Evolutionary conservation across 2,113 vertebrate genomes (phyloP).

Genomic region (Rutilus rutilus): DNA sequence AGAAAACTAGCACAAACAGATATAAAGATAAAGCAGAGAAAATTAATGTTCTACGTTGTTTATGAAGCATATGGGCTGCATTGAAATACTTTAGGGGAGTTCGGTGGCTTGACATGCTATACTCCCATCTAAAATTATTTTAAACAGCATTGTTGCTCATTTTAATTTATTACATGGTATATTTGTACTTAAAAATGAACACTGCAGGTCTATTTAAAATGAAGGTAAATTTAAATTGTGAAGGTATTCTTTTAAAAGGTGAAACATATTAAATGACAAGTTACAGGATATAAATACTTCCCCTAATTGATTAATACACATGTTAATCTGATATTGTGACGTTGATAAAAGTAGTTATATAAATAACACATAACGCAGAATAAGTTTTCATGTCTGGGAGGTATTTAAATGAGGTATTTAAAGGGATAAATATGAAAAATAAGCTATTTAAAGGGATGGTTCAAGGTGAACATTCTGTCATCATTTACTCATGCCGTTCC

Average conservation of each 20-base stretch:
- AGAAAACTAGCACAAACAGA: slow-evolving; percentile 44
- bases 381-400: too few species aligned
- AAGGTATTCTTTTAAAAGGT: neutral
- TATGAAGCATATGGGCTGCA: neutral
- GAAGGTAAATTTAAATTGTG: neutral
- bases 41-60: slow-evolving; percentile 41
- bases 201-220: neutral
- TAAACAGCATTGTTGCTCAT: neutral
- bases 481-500: neutral
- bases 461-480: neutral
- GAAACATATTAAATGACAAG: neutral
- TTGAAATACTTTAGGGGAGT: neutral
- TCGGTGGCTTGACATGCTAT: neutral
- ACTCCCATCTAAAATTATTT: neutral
- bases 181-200: neutral
- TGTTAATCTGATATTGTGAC: neutral
- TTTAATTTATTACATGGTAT: neutral
- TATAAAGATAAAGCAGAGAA: slow-evolving; percentile 51
- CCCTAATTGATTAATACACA: neutral
- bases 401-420: too few species aligned
- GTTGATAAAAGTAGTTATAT: too few species aligned
- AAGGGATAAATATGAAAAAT: too few species aligned
- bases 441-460: too few species aligned
- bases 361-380: too few species aligned
- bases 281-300: neutral